phyloP scores from a whole-genome alignment of 2,113 vertebrate species.

The Phaetusa simplex region DNA sequence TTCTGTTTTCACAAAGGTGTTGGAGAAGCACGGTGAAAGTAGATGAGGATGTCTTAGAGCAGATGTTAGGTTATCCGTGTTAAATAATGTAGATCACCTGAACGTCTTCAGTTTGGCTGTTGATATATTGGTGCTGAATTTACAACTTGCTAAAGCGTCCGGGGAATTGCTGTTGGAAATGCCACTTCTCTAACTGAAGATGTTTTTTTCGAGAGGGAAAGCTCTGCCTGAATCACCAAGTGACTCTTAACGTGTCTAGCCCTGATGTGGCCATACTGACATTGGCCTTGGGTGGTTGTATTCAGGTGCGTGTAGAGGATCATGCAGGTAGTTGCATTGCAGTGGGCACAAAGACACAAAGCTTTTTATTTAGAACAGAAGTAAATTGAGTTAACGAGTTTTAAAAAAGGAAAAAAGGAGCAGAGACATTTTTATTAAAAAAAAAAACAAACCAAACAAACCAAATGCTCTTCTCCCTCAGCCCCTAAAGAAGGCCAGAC shows the following conservation, averaged over 20 bases:
- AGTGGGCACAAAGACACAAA: neutral
- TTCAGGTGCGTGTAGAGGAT: rapidly evolving
- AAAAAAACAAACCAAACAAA: neutral
- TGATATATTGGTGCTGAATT: neutral
- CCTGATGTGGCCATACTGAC: rapidly evolving
- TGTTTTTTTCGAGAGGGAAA: neutral
- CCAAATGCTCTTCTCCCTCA: neutral
- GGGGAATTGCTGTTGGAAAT: neutral
- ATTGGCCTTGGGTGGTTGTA: neutral
- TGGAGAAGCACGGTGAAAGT: neutral
- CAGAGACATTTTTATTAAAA: neutral
- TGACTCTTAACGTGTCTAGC: rapidly evolving
- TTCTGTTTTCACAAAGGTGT: neutral
- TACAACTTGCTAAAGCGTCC: neutral
- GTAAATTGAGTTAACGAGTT: neutral
- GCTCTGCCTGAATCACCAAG: neutral
- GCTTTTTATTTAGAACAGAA: neutral
- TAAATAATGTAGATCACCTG: neutral
- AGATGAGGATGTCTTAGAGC: neutral
- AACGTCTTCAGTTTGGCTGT: neutral
- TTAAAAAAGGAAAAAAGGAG: neutral
- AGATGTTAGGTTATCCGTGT: neutral
- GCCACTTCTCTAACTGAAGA: neutral
- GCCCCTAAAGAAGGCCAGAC: neutral
- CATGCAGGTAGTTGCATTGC: neutral